phyloP scores from a whole-genome alignment of 2,113 vertebrate genomes.

The Perccottus glenii region DNA sequence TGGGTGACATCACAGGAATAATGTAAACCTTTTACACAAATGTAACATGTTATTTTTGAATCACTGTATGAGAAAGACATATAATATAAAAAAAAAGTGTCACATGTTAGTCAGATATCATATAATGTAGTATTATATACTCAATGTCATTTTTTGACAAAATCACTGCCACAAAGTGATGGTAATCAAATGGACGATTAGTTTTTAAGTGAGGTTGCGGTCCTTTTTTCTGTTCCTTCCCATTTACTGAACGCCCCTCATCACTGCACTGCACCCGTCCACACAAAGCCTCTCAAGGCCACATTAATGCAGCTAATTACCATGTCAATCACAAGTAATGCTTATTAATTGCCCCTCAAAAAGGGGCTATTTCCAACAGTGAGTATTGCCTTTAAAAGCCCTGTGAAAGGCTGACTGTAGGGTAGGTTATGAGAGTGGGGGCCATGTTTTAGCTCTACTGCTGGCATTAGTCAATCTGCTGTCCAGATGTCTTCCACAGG shows the following conservation, averaged over 20 bases:
- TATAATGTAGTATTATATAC: conserved; percentile 3
- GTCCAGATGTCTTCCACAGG: conserved; percentile 87
- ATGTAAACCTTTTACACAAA: too few species aligned
- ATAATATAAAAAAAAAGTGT: too few species aligned
- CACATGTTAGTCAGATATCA: not conserved
- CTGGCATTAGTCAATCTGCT: conserved; percentile 85
- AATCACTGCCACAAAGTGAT: conserved; percentile 64
- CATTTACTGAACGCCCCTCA: conserved; percentile 40
- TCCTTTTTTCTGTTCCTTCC: conserved; percentile 55
- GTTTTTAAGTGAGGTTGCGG: conserved; percentile 72
- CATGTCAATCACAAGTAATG: conserved; percentile 83
- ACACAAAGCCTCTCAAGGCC: conserved; percentile 80
- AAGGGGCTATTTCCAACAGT: conserved; percentile 77
- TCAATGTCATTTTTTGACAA: conserved; percentile 53
- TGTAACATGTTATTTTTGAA: too few species aligned
- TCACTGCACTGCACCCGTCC: conserved; percentile 54
- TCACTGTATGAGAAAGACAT: too few species aligned
- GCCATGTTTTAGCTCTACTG: conserved; percentile 71
- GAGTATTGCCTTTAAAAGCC: conserved; percentile 79
- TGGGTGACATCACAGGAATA: too few species aligned
- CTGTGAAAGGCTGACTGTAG: conserved; percentile 76
- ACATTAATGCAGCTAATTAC: conserved; percentile 84
- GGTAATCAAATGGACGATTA: conserved; percentile 74
- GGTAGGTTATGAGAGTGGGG: conserved; percentile 66
- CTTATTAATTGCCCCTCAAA: conserved; percentile 83